These are phyloP conservation scores for Caenorhabditis sulstoni DNA, from an alignment of 2,888 invertebrate genomes.

Conservation along the genomic window DNA sequence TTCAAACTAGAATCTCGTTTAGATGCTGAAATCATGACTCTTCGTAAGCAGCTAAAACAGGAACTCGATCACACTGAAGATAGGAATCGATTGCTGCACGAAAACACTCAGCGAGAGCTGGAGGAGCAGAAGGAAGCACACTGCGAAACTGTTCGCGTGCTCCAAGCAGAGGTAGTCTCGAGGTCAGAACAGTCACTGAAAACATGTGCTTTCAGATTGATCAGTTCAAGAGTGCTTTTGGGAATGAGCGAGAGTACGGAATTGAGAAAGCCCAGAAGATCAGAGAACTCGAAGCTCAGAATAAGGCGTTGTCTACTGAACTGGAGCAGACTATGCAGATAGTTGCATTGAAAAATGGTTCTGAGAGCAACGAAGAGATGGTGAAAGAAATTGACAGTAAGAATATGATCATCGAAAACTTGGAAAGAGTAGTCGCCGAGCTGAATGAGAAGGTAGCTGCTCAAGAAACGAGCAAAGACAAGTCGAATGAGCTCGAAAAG, in stretches of 20 bases:
- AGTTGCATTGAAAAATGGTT: not conserved
- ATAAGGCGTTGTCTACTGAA: slow-evolving; percentile 69
- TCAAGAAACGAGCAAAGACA: slow-evolving; percentile 34
- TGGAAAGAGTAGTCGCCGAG: slow-evolving; percentile 34
- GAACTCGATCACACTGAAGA: slow-evolving; percentile 68
- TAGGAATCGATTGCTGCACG: slow-evolving; percentile 61
- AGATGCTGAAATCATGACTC: slow-evolving; percentile 66
- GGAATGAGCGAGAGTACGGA: slow-evolving; percentile 50
- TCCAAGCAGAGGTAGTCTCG: slow-evolving; percentile 43
- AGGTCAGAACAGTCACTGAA: not conserved
- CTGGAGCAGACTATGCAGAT: slow-evolving; percentile 53
- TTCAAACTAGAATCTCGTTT: slow-evolving; percentile 11
- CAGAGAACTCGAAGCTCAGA: slow-evolving; percentile 76
- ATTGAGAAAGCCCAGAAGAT: slow-evolving; percentile 62
- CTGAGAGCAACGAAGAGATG: slow-evolving; percentile 27
- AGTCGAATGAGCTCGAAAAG: slow-evolving; percentile 26
- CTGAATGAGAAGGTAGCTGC: slow-evolving; percentile 23
- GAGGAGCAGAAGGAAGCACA: slow-evolving; percentile 65
- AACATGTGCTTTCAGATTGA: slow-evolving; percentile 48
- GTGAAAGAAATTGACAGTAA: slow-evolving; percentile 57
- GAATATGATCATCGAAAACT: slow-evolving; percentile 51
- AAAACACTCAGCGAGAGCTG: slow-evolving; percentile 61
- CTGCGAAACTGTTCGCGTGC: slow-evolving; percentile 44
- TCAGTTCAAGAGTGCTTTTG: slow-evolving; percentile 57
- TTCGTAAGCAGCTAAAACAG: slow-evolving; percentile 65